These are phyloP conservation scores for Lepus americanus DNA, from an alignment of 2,113 vertebrate genomes.

Conservation along the genomic window DNA sequence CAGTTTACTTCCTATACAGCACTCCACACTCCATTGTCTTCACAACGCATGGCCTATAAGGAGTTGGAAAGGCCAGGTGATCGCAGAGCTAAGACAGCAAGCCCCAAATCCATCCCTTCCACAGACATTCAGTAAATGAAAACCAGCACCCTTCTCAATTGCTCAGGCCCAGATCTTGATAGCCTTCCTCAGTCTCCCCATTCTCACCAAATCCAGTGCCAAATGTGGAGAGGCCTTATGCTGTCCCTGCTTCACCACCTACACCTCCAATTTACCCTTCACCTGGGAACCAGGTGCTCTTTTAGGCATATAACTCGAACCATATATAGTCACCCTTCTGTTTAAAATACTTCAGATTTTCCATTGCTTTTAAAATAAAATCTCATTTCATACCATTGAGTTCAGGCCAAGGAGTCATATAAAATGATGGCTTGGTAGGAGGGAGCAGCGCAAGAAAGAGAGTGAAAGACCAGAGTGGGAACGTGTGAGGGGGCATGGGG, in stretches of 20 bases:
- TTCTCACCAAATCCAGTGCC: neutral
- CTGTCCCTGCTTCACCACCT: neutral
- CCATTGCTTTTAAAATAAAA: constrained; percentile 30
- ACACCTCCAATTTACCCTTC: neutral
- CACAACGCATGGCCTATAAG: neutral
- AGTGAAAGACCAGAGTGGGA: neutral
- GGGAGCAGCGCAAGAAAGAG: neutral
- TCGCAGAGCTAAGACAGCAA: neutral
- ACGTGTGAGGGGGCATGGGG: neutral
- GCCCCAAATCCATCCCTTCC: neutral
- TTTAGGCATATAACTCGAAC: neutral
- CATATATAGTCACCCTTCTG: neutral
- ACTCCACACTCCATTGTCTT: neutral
- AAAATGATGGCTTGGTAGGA: neutral
- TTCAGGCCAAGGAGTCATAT: neutral
- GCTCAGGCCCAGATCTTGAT: neutral
- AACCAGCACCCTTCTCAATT: neutral
- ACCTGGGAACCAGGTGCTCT: neutral
- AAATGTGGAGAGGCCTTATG: neutral
- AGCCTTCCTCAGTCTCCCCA: neutral
- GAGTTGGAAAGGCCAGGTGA: neutral
- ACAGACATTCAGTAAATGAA: neutral
- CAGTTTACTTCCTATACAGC: neutral
- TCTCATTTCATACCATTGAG: neutral
- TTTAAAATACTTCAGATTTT: neutral